phyloP scores from a whole-genome alignment of 2,888 invertebrate species.

The Trissolcus brochymenae region DNA sequence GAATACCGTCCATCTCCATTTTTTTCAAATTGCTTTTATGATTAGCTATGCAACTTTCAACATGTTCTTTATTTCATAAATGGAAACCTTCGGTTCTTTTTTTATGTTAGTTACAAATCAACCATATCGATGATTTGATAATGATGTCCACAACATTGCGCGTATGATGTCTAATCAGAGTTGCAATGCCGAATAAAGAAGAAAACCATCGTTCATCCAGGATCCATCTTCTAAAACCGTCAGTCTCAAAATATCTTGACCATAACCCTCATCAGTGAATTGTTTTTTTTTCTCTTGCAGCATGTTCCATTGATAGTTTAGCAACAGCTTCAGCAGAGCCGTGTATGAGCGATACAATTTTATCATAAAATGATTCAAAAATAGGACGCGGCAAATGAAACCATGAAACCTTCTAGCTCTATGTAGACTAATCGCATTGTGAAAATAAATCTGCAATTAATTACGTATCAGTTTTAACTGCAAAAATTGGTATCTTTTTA shows the following conservation, averaged over 20 bases:
- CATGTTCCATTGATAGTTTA: constrained; percentile 4
- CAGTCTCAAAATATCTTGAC: background rate
- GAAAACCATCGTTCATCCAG: constrained; percentile 16
- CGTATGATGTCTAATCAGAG: constrained; percentile 5
- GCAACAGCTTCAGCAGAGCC: constrained; percentile 1
- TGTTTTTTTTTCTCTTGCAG: constrained; percentile 14
- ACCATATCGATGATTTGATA: constrained; percentile 5
- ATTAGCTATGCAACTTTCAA: too few relatives aligned
- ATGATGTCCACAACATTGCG: constrained; percentile 8
- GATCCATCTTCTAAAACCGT: constrained; percentile 16
- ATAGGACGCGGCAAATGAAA: too few relatives aligned
- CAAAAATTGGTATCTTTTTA: too few relatives aligned
- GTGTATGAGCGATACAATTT: constrained; percentile 9
- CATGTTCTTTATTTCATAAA: too few relatives aligned
- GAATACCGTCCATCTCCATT: too few relatives aligned
- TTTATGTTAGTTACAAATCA: constrained; percentile 3
- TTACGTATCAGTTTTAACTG: too few relatives aligned
- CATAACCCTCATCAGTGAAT: background rate
- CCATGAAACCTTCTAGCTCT: too few relatives aligned
- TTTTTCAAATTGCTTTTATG: too few relatives aligned
- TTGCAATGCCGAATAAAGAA: constrained; percentile 10
- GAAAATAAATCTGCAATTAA: too few relatives aligned
- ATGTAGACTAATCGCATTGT: too few relatives aligned
- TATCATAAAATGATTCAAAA: constrained; percentile 19
- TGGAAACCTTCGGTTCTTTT: background rate